Percentiles rank a stretch among this genome's conserved stretches.
Evolutionary conservation across 2,888 invertebrate genomes (phyloP).

Genomic region (Troides aeacus): DNA sequence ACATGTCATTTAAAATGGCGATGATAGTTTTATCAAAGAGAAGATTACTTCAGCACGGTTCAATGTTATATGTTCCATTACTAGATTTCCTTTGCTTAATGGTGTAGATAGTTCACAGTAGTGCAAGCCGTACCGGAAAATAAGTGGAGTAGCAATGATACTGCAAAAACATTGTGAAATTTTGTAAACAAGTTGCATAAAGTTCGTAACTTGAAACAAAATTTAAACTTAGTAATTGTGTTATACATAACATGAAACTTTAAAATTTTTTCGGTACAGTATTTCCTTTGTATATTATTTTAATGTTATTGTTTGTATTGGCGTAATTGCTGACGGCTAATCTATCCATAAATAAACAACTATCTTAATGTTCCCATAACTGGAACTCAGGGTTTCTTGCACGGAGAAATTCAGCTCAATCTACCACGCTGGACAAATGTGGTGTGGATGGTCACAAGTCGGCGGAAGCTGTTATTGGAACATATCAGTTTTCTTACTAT

Average conservation of each 20-base stretch:
- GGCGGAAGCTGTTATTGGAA: too few species aligned
- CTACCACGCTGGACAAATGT: too few species aligned
- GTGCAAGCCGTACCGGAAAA: neutral
- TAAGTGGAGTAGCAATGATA: neutral
- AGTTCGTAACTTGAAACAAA: neutral
- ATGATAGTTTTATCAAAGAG: neutral
- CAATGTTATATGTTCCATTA: neutral
- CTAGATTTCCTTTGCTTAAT: neutral
- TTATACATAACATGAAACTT: neutral
- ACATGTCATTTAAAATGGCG: neutral
- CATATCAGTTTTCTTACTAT: too few species aligned
- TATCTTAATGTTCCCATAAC: too few species aligned
- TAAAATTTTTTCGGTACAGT: neutral
- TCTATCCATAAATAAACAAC: too few species aligned
- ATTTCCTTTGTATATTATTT: neutral
- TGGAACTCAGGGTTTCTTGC: too few species aligned
- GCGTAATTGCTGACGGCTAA: too few species aligned
- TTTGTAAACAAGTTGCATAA: neutral
- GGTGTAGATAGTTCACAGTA: neutral
- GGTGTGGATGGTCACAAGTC: too few species aligned
- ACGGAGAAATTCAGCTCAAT: too few species aligned
- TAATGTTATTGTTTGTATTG: neutral
- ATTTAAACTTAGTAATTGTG: neutral
- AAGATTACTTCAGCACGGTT: neutral
- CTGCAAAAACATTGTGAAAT: neutral